Evolutionary conservation across 2,797 vertebrate genomes (phyloP).

Genomic region (Eulemur albifrons): DNA sequence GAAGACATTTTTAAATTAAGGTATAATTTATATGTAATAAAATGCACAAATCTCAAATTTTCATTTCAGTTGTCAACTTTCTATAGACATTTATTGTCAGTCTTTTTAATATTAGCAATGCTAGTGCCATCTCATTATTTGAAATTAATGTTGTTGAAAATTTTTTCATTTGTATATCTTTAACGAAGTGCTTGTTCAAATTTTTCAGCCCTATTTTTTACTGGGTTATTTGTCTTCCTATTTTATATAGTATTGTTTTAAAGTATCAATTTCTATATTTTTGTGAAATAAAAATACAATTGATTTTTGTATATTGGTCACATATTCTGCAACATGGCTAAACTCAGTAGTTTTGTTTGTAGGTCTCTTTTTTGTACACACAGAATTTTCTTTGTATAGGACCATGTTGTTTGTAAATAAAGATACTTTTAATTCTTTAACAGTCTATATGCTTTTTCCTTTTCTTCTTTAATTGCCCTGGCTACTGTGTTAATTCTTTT

Average conservation of each 20-base stretch:
- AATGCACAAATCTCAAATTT: neutral
- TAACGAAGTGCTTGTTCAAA: neutral
- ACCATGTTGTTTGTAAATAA: too few species aligned
- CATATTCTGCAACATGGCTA: neutral
- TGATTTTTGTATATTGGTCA: neutral
- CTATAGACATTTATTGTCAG: neutral
- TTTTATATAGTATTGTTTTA: too few species aligned
- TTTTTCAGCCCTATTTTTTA: neutral
- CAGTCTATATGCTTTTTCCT: neutral
- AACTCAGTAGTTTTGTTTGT: neutral
- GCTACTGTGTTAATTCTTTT: neutral
- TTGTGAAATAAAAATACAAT: too few species aligned
- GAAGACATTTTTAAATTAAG: neutral
- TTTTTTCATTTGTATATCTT: neutral
- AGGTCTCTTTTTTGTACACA: neutral
- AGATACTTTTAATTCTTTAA: neutral
- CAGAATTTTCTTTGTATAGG: neutral
- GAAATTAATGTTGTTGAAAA: constrained; percentile 6
- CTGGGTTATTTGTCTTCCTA: neutral
- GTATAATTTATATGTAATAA: neutral
- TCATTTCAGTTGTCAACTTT: neutral
- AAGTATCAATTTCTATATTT: too few species aligned
- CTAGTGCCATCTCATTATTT: neutral
- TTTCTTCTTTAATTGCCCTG: neutral
- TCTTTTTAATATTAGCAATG: neutral